Conservation (phyloP, 2,888 invertebrate genomes). For the Zaprionus lineosus region DNA sequence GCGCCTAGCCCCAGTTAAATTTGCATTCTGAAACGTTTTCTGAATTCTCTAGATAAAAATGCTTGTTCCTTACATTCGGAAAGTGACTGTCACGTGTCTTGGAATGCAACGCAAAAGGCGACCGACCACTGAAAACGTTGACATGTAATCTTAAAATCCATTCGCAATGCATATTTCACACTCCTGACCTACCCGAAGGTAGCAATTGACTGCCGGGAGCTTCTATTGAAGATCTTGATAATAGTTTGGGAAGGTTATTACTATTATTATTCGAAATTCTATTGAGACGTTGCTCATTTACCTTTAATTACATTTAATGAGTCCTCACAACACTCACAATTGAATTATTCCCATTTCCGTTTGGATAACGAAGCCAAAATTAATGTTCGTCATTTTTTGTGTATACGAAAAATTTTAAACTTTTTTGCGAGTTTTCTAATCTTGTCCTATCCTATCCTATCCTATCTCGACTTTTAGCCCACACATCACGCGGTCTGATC, state of each 20-base stretch:
- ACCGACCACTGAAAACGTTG: not conserved
- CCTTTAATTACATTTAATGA: too few relatives aligned
- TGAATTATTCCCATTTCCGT: too few relatives aligned
- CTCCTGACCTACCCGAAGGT: conserved; percentile 30
- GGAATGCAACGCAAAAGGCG: not conserved
- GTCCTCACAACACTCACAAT: too few relatives aligned
- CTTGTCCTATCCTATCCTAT: not conserved
- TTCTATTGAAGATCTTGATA: too few relatives aligned
- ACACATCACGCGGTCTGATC: conserved; percentile 7
- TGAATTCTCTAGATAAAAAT: not conserved
- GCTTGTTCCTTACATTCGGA: not conserved
- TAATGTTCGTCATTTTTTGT: too few relatives aligned
- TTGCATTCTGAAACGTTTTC: conserved; percentile 18
- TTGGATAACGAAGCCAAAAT: too few relatives aligned
- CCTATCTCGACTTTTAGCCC: conserved; percentile 4
- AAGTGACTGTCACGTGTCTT: conserved; percentile 21
- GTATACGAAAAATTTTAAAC: too few relatives aligned
- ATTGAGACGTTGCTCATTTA: too few relatives aligned
- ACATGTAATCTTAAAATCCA: conserved; percentile 8
- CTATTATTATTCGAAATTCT: too few relatives aligned
- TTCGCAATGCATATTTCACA: conserved; percentile 10
- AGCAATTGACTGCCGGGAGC: too few relatives aligned
- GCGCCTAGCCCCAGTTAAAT: conserved; percentile 9
- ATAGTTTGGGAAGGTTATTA: too few relatives aligned
- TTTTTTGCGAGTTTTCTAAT: not conserved